Conservation (phyloP, 2,888 invertebrate genomes). For the Nipponacmea schrenckii region DNA sequence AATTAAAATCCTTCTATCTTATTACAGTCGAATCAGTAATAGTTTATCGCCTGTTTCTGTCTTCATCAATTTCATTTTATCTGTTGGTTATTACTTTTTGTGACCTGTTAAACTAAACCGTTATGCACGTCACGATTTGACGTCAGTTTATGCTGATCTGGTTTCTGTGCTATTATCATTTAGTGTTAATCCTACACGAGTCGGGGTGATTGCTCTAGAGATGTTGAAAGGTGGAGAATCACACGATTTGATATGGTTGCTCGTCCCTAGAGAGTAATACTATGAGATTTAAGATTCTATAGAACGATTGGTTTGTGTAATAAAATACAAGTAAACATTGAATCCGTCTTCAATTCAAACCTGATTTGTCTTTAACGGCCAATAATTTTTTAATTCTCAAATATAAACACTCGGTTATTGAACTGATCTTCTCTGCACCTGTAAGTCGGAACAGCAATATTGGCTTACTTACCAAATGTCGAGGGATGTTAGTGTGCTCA, state of each 20-base stretch:
- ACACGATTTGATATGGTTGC: neutral
- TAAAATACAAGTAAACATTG: neutral
- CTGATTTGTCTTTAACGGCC: no score
- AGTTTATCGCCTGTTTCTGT: constrained; percentile 4
- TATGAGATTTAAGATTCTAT: neutral
- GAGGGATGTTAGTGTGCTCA: no score
- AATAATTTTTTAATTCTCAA: no score
- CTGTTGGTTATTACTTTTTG: neutral
- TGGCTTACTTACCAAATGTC: no score
- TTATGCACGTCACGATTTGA: neutral
- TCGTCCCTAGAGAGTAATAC: neutral
- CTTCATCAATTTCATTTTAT: neutral
- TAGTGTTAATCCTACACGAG: neutral
- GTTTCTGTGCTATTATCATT: neutral
- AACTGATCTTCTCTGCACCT: no score
- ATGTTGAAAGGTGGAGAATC: neutral
- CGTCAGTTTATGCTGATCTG: neutral
- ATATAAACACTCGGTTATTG: no score
- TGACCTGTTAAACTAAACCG: neutral
- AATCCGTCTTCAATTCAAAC: no score
- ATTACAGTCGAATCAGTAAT: constrained; percentile 1
- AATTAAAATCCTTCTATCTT: constrained; percentile 6
- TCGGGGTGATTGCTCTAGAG: neutral
- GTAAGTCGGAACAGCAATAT: no score
- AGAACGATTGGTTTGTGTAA: neutral